A percentile compares a stretch with the other conserved stretches of the same genome.
These are phyloP conservation scores for Psephotus haematonotus DNA, from an alignment of 2,113 vertebrate genomes.

Conservation along the genomic window DNA sequence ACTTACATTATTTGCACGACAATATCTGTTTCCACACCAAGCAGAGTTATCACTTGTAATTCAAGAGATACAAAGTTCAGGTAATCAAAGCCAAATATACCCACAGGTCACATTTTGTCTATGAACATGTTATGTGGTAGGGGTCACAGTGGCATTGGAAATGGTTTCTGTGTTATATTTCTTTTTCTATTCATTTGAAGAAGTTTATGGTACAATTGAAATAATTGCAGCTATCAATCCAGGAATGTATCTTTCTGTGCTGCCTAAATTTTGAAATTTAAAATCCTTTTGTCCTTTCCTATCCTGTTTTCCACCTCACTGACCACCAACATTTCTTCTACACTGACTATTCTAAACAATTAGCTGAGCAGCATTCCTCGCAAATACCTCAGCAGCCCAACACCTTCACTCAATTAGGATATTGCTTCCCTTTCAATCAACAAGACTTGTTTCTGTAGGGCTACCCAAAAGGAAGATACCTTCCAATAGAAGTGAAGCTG, in stretches of 20 bases:
- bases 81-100: neutral
- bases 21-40: neutral
- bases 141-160: neutral
- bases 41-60: neutral
- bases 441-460: neutral
- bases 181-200: neutral
- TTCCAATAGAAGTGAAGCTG: neutral
- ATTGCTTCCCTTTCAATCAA: neutral
- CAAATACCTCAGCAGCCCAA: neutral
- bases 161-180: neutral
- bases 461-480: neutral
- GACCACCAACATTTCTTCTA: neutral
- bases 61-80: neutral
- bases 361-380: constrained; percentile 24
- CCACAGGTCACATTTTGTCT: neutral
- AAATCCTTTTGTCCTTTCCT: constrained; percentile 26
- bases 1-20: neutral
- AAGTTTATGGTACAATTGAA: neutral
- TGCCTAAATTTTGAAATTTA: neutral
- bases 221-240: neutral
- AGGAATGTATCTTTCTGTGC: neutral
- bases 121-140: neutral
- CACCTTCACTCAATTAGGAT: neutral
- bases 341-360: constrained; percentile 9
- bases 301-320: constrained; percentile 35